Evolutionary conservation across 64 coral and sea anemone species (phyloP), one percentile per base, ranked within the genome.

Genomic region (Stichodactyla mertensii): DNA sequence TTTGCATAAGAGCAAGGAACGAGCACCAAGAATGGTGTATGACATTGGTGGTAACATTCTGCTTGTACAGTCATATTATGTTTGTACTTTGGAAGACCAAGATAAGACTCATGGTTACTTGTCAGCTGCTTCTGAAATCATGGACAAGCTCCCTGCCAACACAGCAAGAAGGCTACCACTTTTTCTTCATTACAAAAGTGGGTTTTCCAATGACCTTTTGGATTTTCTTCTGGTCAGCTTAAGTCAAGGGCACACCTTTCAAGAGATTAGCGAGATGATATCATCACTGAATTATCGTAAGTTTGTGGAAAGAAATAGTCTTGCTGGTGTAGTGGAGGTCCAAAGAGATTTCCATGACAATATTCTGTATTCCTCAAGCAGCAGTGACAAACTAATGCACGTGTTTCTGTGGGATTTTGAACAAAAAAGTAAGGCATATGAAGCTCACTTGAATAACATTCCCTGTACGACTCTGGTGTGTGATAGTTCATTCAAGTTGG

Each of bases 311-410:
- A 88, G 91, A 80, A 92, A 88, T 92, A 84, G 61, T 22, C 55
- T 92, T 61, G 91, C 86, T 66, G 86, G 85, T 54, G 24, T 88
- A 20, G 85, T 77, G 52, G 91, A 92, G 0, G 9, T 92, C 6
- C 31, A 78, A 51, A 84, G 87, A 56, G 81, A 88, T 83, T 92
- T 77, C 12, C 87, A 92, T 36, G 79, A 87, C 82, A 92, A 87
- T 31, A 74, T 88, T 57, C 82, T 92, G 11, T 92, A 92, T 66
- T 87, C 86, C 19, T 88, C 87, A 53, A 84, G 86, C 4, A 88
- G 91, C 71, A 88, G 86, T 54, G 91, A 92, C 78, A 92, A 92
- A 56, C 80, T 92, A 8, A 92, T 92, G 91, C 91, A 92, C 23
- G 86, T 92, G 51, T 92, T 92, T 64, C 71, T 92, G 7, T 92